Percentiles rank a stretch among this genome's conserved stretches.
These are phyloP conservation scores for Himalopsyche japonica DNA, from an alignment of 2,888 invertebrate genomes.

Conservation along the genomic window DNA sequence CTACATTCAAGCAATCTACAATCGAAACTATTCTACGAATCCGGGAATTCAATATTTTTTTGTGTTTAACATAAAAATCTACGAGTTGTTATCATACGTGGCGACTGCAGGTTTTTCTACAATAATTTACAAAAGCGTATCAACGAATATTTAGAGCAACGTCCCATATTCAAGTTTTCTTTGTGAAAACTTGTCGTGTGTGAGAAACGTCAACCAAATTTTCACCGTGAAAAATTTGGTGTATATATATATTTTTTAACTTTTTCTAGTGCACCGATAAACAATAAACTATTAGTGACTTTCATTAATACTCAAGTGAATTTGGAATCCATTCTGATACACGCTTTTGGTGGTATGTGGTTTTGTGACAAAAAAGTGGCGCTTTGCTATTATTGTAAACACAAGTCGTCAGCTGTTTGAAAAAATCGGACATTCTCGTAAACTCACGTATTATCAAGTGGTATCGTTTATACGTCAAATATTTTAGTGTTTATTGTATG, in stretches of 20 bases:
- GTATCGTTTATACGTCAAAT: not conserved
- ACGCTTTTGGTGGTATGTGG: not conserved
- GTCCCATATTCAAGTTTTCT: not conserved
- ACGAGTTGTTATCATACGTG: not conserved
- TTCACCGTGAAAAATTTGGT: not conserved
- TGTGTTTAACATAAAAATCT: not conserved
- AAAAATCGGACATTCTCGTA: not conserved
- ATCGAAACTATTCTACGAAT: slow-evolving; percentile 1
- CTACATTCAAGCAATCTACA: not conserved
- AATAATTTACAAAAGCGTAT: not conserved
- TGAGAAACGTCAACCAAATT: not conserved
- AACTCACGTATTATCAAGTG: not conserved
- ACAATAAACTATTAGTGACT: not conserved
- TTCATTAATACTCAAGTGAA: slow-evolving; percentile 5
- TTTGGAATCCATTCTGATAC: not conserved
- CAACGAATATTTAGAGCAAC: not conserved
- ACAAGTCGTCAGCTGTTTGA: not conserved
- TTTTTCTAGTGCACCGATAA: not conserved
- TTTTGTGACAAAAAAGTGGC: not conserved
- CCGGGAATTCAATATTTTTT: slow-evolving; percentile 5
- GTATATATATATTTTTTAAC: not conserved
- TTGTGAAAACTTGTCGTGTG: not conserved
- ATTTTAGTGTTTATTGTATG: not conserved
- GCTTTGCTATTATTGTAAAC: not conserved
- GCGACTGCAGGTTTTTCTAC: not conserved